A percentile compares a stretch with the other conserved stretches of the same genome.
phyloP scores from a whole-genome alignment of 2,113 vertebrate species.

The Gambusia holbrooki region DNA sequence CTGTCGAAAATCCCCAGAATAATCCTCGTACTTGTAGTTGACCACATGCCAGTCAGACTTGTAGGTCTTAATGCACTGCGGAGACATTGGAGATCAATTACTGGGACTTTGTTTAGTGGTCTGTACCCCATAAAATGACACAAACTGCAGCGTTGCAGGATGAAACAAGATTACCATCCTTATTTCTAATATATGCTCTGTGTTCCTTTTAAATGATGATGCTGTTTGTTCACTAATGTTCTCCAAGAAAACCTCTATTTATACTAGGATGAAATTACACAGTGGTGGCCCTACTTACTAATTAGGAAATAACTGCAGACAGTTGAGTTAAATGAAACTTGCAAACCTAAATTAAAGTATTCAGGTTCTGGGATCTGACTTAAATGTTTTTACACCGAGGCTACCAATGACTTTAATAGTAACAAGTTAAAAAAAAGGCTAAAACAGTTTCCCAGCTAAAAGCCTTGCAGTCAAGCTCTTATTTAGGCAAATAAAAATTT shows the following conservation, averaged over 20 bases:
- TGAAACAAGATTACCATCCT: background rate
- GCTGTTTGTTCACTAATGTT: background rate
- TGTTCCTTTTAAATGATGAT: background rate
- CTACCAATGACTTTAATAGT: no score
- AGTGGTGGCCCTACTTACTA: background rate
- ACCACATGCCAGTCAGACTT: constrained; percentile 97
- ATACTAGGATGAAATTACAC: background rate
- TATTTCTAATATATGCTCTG: no score
- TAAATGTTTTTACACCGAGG: background rate
- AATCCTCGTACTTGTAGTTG: constrained; percentile 97
- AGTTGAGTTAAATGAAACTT: background rate
- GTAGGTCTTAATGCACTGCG: constrained; percentile 98
- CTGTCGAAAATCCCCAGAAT: constrained; percentile 95
- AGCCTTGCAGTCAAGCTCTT: no score
- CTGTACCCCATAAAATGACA: background rate
- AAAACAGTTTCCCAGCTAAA: no score
- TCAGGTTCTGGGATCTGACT: background rate
- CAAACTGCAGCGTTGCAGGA: background rate
- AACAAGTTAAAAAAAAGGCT: no score
- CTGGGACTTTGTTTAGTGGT: background rate
- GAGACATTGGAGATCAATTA: constrained; percentile 39
- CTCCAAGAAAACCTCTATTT: background rate
- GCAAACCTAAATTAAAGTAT: background rate
- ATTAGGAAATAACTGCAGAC: background rate
- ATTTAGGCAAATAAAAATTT: no score